Evolutionary conservation across 2,113 vertebrate genomes (phyloP), one percentile per base, ranked within the genome.

Genomic region (Columbina picui): DNA sequence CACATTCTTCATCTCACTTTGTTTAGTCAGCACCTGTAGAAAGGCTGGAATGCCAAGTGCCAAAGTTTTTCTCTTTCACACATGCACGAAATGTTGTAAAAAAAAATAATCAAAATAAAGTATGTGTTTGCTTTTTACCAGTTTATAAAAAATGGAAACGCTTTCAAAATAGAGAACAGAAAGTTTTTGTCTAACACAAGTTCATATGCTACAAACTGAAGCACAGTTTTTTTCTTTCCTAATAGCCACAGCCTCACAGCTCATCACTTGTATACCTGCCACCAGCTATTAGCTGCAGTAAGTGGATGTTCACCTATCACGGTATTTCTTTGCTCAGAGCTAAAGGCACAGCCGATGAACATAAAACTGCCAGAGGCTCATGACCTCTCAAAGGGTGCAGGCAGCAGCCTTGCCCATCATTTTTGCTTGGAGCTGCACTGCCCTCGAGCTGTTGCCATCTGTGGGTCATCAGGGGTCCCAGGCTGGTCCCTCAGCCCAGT

Each of bases 111-210:
- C n/a, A n/a, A n/a, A n/a, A n/a, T n/a, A 93, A 81, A 82, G 29
- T 61, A 27, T 73, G 5, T 88, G 64, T 74, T 92, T 95, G 30
- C 77, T 67, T 82, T 84, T 55, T 81, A 84, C 36, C 32, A 61
- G 26, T 65, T 69, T 65, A 60, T n/a, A 68, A 92, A 68, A 94
- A 68, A 43, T 19, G 12, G 53, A 71, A 79, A 69, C 18, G 21
- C 18, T 77, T 85, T 45, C 23, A 19, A 83, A 97, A 55, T 19
- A 20, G 17, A 67, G 68, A 90, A 32, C 36, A 69, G 27, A 30
- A 94, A 95, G 49, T n/a, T 89, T 95, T 95, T 89, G 79, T 78
- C 55, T 87, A 78, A 45, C 69, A 59, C 34, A 34, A 77, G 41
- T 93, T 93, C 45, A 52, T 27, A 55, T 38, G 47, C 20, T 55